Percentiles rank a stretch among this genome's conserved stretches.
Evolutionary conservation across 30 jellyfish, hydroid and myxozoan genomes (phyloP).

Genomic region (Catostylus mosaicus): DNA sequence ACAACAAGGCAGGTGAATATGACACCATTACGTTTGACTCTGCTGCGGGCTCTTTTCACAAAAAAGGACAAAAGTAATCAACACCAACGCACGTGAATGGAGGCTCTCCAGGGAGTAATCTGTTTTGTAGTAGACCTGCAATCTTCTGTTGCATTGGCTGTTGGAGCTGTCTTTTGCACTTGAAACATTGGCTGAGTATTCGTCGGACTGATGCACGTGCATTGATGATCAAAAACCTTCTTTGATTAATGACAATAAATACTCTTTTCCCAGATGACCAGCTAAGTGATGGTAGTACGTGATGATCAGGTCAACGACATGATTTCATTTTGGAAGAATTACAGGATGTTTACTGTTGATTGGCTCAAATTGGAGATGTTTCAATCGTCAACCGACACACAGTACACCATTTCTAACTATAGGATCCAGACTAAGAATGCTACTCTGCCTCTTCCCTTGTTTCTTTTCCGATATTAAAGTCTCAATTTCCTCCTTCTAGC

Average conservation of each 20-base stretch:
- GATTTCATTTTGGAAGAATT: constrained; percentile 9
- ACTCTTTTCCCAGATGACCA: constrained; percentile 1
- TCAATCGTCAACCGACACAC: constrained; percentile 27
- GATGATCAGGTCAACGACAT: constrained; percentile 24
- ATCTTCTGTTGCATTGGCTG: constrained; percentile 42
- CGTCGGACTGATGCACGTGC: constrained; percentile 45
- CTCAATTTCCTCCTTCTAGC: too few species aligned
- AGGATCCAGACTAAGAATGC: not conserved
- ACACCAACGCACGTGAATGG: constrained; percentile 62
- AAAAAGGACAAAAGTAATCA: constrained; percentile 56
- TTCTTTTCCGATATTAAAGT: too few species aligned
- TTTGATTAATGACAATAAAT: constrained; percentile 12
- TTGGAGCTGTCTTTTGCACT: constrained; percentile 39
- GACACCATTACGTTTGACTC: constrained; percentile 45
- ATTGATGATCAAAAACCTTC: constrained; percentile 46
- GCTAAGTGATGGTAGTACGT: not conserved
- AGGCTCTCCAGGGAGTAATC: constrained; percentile 26
- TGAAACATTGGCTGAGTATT: constrained; percentile 12
- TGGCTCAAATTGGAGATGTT: not conserved
- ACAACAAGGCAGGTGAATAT: constrained; percentile 46
- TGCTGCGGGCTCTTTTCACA: constrained; percentile 45
- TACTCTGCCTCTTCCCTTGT: not conserved
- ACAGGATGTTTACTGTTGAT: constrained; percentile 5
- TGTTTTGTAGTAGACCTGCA: constrained; percentile 43
- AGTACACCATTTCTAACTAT: not conserved